Evolutionary conservation across 2,113 vertebrate species (phyloP).

Genomic region (Cebidichthys violaceus): DNA sequence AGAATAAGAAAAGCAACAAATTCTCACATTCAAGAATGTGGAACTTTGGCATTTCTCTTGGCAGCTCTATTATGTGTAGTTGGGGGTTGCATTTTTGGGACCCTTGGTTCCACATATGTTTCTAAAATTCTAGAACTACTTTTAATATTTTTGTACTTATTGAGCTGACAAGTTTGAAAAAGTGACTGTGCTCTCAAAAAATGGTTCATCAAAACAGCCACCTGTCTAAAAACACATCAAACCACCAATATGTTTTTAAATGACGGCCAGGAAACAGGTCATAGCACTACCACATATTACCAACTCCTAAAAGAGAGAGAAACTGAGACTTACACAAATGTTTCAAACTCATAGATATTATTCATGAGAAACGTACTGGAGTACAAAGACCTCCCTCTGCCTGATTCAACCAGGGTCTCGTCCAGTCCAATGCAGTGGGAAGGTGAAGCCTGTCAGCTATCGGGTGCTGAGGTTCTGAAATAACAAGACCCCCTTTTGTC

Average conservation of each 20-base stretch:
- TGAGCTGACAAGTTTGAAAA: neutral
- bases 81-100: no score
- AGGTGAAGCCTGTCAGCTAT: slow-evolving; percentile 54
- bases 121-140: no score
- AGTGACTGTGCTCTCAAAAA: neutral
- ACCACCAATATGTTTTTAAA: neutral
- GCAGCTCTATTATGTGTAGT: no score
- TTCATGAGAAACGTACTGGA: neutral
- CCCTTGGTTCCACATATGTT: no score
- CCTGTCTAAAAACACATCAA: neutral
- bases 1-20: no score
- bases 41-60: no score
- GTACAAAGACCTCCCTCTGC: slow-evolving; percentile 4
- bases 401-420: slow-evolving; percentile 33
- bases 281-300: neutral
- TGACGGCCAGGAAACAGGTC: neutral
- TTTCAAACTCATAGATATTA: neutral
- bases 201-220: neutral
- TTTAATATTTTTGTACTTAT: no score
- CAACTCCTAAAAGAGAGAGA: neutral
- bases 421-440: slow-evolving; percentile 36
- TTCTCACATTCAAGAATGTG: no score
- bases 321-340: neutral
- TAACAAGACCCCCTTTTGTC: slow-evolving; percentile 80
- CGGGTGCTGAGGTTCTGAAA: slow-evolving; percentile 74